Evolutionary conservation across 2,797 vertebrate species (phyloP).

Genomic region (Tenualosa thibaudeaui): DNA sequence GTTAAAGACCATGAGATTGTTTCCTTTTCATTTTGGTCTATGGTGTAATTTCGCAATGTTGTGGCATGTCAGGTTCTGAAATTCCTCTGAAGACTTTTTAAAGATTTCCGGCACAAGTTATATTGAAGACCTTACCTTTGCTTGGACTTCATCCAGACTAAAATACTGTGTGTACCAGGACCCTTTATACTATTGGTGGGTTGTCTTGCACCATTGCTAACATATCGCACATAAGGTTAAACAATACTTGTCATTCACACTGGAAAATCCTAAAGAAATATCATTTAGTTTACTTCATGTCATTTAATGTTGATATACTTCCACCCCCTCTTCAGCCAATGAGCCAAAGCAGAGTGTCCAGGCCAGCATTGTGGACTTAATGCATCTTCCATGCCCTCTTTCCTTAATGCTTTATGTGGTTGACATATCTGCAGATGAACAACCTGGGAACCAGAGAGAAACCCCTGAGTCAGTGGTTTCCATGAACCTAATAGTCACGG

Average conservation of each 20-base stretch:
- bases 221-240: not conserved
- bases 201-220: not conserved
- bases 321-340: not conserved
- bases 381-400: slow-evolving; percentile 2
- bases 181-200: not conserved
- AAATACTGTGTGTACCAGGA: not conserved
- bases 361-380: slow-evolving; percentile 18
- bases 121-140: not conserved
- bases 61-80: not conserved
- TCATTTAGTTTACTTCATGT: slow-evolving; percentile 18
- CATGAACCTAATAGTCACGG: slow-evolving; percentile 47
- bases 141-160: not conserved
- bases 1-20: not conserved
- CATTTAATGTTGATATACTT: slow-evolving; percentile 20
- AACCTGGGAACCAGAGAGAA: slow-evolving; percentile 50
- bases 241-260: not conserved
- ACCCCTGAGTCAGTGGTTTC: slow-evolving; percentile 51
- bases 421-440: slow-evolving; percentile 44
- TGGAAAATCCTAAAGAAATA: slow-evolving; percentile 4
- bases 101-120: not conserved
- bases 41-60: slow-evolving; percentile 4
- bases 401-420: slow-evolving; percentile 40
- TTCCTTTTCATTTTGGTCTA: not conserved
- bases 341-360: slow-evolving; percentile 15
- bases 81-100: not conserved